Evolutionary conservation across 2,113 vertebrate species (phyloP).

Genomic region (Promerops cafer): DNA sequence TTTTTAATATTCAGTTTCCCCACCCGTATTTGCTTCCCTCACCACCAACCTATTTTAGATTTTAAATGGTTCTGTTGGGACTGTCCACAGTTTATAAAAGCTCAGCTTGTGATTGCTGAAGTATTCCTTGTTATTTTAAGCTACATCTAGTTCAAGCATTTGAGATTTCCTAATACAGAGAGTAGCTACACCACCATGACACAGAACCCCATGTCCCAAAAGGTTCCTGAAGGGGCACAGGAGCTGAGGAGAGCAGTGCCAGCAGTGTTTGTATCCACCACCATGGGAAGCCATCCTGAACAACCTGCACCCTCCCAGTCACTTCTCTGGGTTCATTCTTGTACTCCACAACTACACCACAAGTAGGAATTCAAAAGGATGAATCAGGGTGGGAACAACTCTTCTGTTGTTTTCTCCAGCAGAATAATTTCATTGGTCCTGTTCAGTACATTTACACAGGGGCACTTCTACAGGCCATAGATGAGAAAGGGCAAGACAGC

Average conservation of each 20-base stretch:
- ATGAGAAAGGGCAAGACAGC: not conserved
- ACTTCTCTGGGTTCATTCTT: not conserved
- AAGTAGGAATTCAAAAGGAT: not conserved
- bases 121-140: constrained; percentile 25
- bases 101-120: not conserved
- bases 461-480: not conserved
- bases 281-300: not conserved
- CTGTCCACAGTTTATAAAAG: not conserved
- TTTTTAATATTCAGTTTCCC: not conserved
- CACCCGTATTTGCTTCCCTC: not conserved
- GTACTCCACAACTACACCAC: not conserved
- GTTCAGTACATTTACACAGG: not conserved
- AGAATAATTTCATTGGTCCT: not conserved
- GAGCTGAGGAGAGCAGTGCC: not conserved
- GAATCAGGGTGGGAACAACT: not conserved
- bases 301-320: not conserved
- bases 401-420: not conserved
- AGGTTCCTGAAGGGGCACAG: fast-evolving
- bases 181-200: not conserved
- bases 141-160: not conserved
- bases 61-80: not conserved
- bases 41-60: not conserved
- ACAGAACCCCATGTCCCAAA: not conserved
- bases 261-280: not conserved
- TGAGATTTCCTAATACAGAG: not conserved